Evolutionary conservation across 1,140 invertebrate genomes (phyloP), one percentile per base, ranked within the genome.

Genomic region (Ips nitidus): DNA sequence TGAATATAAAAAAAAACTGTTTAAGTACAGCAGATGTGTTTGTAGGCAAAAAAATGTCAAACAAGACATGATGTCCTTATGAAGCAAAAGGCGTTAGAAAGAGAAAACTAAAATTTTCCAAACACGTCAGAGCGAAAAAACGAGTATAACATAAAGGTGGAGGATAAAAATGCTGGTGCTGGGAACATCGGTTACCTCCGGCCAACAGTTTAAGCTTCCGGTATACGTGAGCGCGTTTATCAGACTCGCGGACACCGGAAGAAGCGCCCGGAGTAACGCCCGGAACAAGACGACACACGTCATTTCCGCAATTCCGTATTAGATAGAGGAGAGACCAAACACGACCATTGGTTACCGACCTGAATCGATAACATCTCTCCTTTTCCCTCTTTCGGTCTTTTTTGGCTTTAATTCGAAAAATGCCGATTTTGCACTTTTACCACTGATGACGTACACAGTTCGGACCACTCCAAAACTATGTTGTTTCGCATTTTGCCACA

Each of bases 251-350:
- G 76, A 76, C 77, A 77, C 76, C 75, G 78, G 79, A 80, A 77
- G 73, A 71, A 65, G 74, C 72, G 74, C 76, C 77, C 76, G 72
- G 74, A 76, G 74, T 77, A 74, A 75, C 75, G 69, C 69, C 69
- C 79, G 78, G 79, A 80, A 79, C 76, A 77, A 77, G 77, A 75
- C 78, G 79, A 80, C 79, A 80, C 77, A 80, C 79, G 77, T 79
- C 79, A 80, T 80, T 79, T 80, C 79, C 79, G 78, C 55, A 22
- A 22, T 22, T 22, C 71, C 60, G 69, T 75, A 76, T 80, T 78
- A 79, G 73, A 76, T 6, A 50, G 7, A 73, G 69, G 74, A 73
- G 75, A 73, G 62, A 37, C 38, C 66, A 61, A 55, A 50, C 66
- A 63, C 59, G 59, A 45, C 65, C 53, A 66, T 36, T 4, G n/a